A percentile compares a stretch with the other conserved stretches of the same genome.
phyloP scores from a whole-genome alignment of 1,140 invertebrate species.

The Archivesica marissinica region DNA sequence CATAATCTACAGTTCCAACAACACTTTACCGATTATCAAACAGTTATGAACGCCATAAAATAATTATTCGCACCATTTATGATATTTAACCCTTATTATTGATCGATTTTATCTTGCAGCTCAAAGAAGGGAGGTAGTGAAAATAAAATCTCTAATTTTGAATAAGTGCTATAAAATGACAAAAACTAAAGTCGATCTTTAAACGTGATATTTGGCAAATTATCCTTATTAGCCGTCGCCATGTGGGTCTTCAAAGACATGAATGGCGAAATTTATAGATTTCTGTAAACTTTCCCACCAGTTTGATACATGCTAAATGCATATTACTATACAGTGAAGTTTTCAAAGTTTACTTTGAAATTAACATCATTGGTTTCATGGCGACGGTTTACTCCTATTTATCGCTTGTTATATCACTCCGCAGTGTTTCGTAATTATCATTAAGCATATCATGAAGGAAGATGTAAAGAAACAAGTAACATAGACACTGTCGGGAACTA shows the following conservation, averaged over 20 bases:
- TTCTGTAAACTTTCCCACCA: slow-evolving; percentile 9
- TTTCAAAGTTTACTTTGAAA: neutral
- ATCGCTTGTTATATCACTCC: too few species aligned
- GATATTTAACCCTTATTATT: slow-evolving; percentile 50
- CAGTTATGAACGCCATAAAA: slow-evolving; percentile 55
- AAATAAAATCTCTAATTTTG: slow-evolving; percentile 36
- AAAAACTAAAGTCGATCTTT: slow-evolving; percentile 27
- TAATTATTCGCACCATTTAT: slow-evolving; percentile 45
- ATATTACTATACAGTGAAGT: neutral
- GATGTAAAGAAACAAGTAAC: too few species aligned
- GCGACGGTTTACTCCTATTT: too few species aligned
- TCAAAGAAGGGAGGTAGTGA: slow-evolving; percentile 24
- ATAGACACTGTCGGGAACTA: too few species aligned
- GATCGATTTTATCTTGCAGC: slow-evolving; percentile 32
- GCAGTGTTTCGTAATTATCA: too few species aligned
- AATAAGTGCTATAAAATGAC: slow-evolving; percentile 37
- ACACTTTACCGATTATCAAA: slow-evolving; percentile 34
- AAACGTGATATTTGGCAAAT: slow-evolving; percentile 31
- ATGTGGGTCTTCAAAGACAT: slow-evolving; percentile 2
- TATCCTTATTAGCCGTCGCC: slow-evolving; percentile 23
- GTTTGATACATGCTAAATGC: slow-evolving; percentile 7
- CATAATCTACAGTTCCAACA: neutral
- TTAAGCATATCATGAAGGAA: too few species aligned
- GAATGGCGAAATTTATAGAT: neutral
- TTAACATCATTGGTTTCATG: neutral